Evolutionary conservation across 2,113 vertebrate genomes (phyloP).

Genomic region (Labrus mixtus): DNA sequence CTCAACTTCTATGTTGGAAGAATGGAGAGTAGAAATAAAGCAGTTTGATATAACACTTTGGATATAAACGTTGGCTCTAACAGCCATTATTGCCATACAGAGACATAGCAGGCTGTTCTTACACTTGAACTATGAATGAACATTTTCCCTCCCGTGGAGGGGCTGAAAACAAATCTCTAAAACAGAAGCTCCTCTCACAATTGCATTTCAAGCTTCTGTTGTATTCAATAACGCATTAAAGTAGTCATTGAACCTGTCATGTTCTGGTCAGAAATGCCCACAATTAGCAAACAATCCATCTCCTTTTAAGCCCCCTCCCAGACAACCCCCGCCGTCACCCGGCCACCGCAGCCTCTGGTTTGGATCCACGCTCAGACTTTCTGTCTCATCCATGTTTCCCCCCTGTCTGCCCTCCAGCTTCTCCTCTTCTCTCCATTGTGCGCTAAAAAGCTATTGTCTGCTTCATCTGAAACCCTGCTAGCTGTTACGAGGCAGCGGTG

Average conservation of each 20-base stretch:
- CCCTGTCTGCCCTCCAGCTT: constrained; percentile 88
- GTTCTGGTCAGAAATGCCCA: constrained; percentile 90
- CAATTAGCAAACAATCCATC: constrained; percentile 96
- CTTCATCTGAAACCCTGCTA: constrained; percentile 89
- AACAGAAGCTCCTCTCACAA: constrained; percentile 59
- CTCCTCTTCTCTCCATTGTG: constrained; percentile 93
- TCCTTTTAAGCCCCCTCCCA: constrained; percentile 83
- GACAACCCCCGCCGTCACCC: constrained; percentile 85
- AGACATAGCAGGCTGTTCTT: constrained; percentile 47
- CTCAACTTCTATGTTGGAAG: constrained; percentile 27
- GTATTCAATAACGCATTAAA: constrained; percentile 74
- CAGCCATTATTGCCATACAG: constrained; percentile 19
- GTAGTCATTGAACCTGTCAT: constrained; percentile 92
- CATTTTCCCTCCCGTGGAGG: constrained; percentile 42
- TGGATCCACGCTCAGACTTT: constrained; percentile 86
- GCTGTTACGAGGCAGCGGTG: constrained; percentile 87
- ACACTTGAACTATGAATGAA: constrained; percentile 66
- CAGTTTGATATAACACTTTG: constrained; percentile 25
- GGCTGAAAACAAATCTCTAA: constrained; percentile 55
- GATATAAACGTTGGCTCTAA: constrained; percentile 31
- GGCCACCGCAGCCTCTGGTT: constrained; percentile 81
- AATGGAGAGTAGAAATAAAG: constrained; percentile 27
- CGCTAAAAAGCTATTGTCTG: constrained; percentile 93
- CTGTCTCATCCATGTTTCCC: constrained; percentile 87
- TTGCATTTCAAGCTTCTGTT: constrained; percentile 72